A percentile compares a stretch with the other conserved stretches of the same genome.
These are phyloP conservation scores for Ophion ventricosus DNA, from an alignment of 2,888 invertebrate genomes.

Conservation along the genomic window DNA sequence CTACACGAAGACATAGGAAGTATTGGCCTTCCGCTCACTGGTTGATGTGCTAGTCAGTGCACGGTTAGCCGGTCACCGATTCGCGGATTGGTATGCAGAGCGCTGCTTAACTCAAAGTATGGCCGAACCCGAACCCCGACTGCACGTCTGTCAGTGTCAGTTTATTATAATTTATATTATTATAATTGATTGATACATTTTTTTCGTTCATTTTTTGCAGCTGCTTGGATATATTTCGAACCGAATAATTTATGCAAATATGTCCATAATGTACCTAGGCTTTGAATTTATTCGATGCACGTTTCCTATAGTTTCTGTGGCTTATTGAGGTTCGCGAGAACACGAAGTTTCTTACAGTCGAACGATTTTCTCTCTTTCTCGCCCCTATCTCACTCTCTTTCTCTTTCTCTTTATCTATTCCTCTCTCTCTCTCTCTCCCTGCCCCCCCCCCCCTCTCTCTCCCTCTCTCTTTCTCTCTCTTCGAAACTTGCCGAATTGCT, in stretches of 20 bases:
- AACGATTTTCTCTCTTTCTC: constrained; percentile 56
- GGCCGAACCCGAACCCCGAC: too few relatives aligned
- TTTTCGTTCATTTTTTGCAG: background rate
- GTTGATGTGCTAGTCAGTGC: too few relatives aligned
- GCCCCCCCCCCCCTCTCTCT: constrained; percentile 60
- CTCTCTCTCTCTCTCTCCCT: constrained; percentile 5
- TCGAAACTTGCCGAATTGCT: constrained; percentile 63
- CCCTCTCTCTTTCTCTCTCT: constrained; percentile 58
- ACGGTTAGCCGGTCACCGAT: too few relatives aligned
- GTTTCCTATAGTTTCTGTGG: constrained; percentile 61
- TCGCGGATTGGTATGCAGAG: too few relatives aligned
- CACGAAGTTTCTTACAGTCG: constrained; percentile 62
- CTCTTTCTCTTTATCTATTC: constrained; percentile 57
- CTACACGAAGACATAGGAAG: too few relatives aligned
- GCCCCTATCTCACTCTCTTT: constrained; percentile 59
- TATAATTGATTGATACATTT: background rate
- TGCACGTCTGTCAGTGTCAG: too few relatives aligned
- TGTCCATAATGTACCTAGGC: background rate
- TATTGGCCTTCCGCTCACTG: too few relatives aligned
- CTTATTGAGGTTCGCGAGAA: constrained; percentile 61
- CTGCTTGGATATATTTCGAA: constrained; percentile 21
- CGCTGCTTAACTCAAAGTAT: too few relatives aligned
- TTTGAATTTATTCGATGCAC: constrained; percentile 56
- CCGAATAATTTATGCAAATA: constrained; percentile 33
- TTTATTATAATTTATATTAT: background rate